Percentiles rank a stretch among this genome's conserved stretches.
phyloP scores from a whole-genome alignment of 2,888 invertebrate species.

The Hartigia nigra region DNA sequence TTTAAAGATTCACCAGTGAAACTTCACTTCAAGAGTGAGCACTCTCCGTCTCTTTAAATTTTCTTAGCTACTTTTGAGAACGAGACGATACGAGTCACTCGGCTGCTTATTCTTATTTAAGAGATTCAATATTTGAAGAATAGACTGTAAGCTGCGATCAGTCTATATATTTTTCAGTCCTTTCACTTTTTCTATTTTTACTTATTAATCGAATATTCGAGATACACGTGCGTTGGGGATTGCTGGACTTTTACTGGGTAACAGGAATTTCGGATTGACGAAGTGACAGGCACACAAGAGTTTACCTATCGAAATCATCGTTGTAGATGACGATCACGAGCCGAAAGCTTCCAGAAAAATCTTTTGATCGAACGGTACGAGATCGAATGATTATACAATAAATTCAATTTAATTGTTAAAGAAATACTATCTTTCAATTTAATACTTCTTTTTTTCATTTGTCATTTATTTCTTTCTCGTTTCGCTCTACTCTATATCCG shows the following conservation, averaged over 20 bases:
- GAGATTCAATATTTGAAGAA: neutral
- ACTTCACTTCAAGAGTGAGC: neutral
- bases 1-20: conserved; percentile 3
- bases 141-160: neutral
- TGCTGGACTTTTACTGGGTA: neutral
- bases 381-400: too few species aligned
- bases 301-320: too few species aligned
- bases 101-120: neutral
- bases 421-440: too few species aligned
- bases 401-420: too few species aligned
- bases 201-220: neutral
- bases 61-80: neutral
- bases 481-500: too few species aligned
- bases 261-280: too few species aligned
- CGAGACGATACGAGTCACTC: neutral
- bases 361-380: too few species aligned
- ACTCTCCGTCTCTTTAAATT: neutral
- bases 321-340: too few species aligned
- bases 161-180: neutral
- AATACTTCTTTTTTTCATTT: too few species aligned
- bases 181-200: neutral
- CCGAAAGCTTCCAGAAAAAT: too few species aligned
- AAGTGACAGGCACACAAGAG: too few species aligned
- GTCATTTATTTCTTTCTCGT: too few species aligned
- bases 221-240: neutral